Evolutionary conservation across 2,888 invertebrate genomes (phyloP), one percentile per base, ranked within the genome.

Genomic region (Luffia ferchaultella): DNA sequence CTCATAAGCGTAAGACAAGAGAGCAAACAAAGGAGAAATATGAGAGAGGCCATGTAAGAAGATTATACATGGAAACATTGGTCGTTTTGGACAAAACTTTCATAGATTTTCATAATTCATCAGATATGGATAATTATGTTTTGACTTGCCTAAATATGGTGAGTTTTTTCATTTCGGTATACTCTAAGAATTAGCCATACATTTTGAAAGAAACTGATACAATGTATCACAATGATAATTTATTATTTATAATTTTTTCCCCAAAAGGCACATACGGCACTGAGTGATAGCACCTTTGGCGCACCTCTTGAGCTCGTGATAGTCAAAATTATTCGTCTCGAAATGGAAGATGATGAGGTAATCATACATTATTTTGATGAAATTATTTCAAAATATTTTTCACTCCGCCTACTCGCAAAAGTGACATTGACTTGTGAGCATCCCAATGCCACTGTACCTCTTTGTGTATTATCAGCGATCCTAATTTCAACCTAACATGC

Each of bases 121-220:
- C 85, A 54, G 86, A 87, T 59, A 65, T 87, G 19, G 85, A 85
- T 55, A 85, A 77, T 46, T 87, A 86, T 56, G 73, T 85, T 12
- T 64, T 86, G 15, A 86, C 87, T 1, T 70, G 86, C 45, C 78
- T 86, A 66, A 87, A 86, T 60, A 86, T 87, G 82, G 86, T 85
- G 62, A 65, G 68, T 60, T 62, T 30, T 5, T 42, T 42, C 16
- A 42, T 42, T 42, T n/a, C n/a, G n/a, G n/a, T n/a, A n/a, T n/a
- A n/a, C n/a, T n/a, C n/a, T n/a, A n/a, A n/a, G n/a, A n/a, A n/a
- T n/a, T n/a, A n/a, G n/a, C n/a, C n/a, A n/a, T n/a, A n/a, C n/a
- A n/a, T n/a, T n/a, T n/a, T n/a, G n/a, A n/a, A n/a, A n/a, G n/a
- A n/a, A n/a, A n/a, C n/a, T n/a, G n/a, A n/a, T n/a, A n/a, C n/a